Evolutionary conservation across 1,140 invertebrate genomes (phyloP).

Genomic region (Zaprionus kolodkinae): DNA sequence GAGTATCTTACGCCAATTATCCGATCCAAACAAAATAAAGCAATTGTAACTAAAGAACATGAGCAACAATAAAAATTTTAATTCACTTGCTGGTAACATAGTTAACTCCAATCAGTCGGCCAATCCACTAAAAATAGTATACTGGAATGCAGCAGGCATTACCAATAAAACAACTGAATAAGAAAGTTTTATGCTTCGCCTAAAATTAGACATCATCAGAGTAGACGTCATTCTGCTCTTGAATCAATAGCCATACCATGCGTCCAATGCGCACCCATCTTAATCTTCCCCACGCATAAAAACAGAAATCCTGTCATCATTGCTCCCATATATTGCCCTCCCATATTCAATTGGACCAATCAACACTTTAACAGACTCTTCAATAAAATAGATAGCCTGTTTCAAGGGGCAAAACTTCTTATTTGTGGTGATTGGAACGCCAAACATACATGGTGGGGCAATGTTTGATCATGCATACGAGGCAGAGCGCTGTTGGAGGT

Average conservation of each 20-base stretch:
- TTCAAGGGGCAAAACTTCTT: neutral
- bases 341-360: neutral
- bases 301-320: neutral
- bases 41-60: no score
- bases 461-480: neutral
- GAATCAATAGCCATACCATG: neutral
- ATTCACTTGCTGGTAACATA: no score
- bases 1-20: no score
- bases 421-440: slow-evolving; percentile 31
- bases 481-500: neutral
- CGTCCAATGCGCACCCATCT: slow-evolving; percentile 10
- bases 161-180: no score
- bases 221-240: neutral
- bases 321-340: slow-evolving; percentile 13
- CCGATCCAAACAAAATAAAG: no score
- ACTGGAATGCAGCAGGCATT: no score
- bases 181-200: no score
- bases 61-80: no score
- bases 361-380: neutral
- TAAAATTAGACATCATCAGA: neutral
- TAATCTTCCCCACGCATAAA: neutral
- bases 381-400: neutral
- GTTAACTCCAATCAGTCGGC: no score
- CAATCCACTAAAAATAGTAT: no score
- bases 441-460: slow-evolving; percentile 20